A percentile compares a stretch with the other conserved stretches of the same genome.
Conservation (phyloP, 1,140 invertebrate genomes). For the Lucilia cuprina region DNA sequence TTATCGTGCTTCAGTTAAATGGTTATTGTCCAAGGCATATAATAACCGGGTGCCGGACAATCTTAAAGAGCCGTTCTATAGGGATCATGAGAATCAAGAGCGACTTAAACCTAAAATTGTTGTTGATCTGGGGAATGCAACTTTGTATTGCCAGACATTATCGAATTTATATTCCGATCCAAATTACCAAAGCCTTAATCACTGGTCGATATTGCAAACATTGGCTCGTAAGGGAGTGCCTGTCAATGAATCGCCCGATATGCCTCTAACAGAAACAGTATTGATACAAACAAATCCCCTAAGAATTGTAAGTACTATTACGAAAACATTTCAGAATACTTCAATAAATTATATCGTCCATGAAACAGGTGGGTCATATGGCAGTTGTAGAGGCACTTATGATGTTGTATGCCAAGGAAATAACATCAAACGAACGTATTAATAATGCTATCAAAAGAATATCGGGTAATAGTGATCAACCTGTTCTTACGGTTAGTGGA, state of each 20-base stretch:
- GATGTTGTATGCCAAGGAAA: constrained; percentile 92
- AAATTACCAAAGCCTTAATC: constrained; percentile 93
- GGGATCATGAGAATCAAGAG: constrained; percentile 93
- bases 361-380: constrained; percentile 87
- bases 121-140: constrained; percentile 90
- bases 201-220: constrained; percentile 92
- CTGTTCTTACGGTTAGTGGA: constrained; percentile 47
- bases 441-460: constrained; percentile 78
- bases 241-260: constrained; percentile 82
- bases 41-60: constrained; percentile 95
- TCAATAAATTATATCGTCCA: background rate
- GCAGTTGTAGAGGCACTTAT: constrained; percentile 97
- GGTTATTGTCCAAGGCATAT: constrained; percentile 96
- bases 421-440: constrained; percentile 88
- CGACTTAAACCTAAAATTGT: constrained; percentile 93
- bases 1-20: constrained; percentile 95
- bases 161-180: constrained; percentile 97
- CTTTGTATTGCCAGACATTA: constrained; percentile 94
- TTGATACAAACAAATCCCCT: constrained; percentile 95
- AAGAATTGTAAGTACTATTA: constrained; percentile 78
- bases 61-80: constrained; percentile 92
- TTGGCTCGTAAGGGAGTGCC: constrained; percentile 90
- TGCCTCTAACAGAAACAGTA: constrained; percentile 92
- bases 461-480: constrained; percentile 61
- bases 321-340: background rate